Conservation (phyloP, 1,140 invertebrate species). For the Diabrotica virgifera region DNA sequence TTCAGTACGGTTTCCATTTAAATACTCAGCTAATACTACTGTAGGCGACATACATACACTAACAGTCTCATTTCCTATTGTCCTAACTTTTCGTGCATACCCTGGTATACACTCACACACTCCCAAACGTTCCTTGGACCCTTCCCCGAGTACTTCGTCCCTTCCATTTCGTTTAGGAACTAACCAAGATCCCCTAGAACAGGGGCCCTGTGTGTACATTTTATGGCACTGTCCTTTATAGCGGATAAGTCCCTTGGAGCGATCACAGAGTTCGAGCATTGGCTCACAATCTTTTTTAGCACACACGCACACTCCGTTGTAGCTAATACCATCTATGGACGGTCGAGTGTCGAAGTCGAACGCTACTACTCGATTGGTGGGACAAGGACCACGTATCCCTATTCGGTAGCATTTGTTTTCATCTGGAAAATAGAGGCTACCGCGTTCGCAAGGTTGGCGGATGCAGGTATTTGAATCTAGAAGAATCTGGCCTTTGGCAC, state of each 20-base stretch:
- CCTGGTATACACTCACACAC: conserved; percentile 72
- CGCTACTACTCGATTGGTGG: conserved; percentile 64
- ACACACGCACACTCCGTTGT: conserved; percentile 75
- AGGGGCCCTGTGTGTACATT: conserved; percentile 71
- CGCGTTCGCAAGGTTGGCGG: conserved; percentile 66
- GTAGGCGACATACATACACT: conserved; percentile 51
- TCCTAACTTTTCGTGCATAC: conserved; percentile 51
- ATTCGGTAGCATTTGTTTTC: conserved; percentile 72
- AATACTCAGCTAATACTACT: conserved; percentile 55
- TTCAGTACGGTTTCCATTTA: conserved; percentile 48
- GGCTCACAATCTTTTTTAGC: conserved; percentile 43
- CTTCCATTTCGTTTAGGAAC: conserved; percentile 51
- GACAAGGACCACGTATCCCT: conserved; percentile 69
- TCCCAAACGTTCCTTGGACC: conserved; percentile 47
- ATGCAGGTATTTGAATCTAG: conserved; percentile 59
- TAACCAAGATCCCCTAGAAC: conserved; percentile 69
- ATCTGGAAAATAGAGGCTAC: conserved; percentile 69
- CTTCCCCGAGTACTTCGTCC: conserved; percentile 37
- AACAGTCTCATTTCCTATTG: conserved; percentile 25
- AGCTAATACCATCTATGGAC: conserved; percentile 74
- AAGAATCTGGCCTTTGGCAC: conserved; percentile 63
- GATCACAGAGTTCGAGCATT: conserved; percentile 53
- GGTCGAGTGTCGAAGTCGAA: conserved; percentile 74
- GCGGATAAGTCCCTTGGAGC: conserved; percentile 58
- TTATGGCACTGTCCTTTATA: conserved; percentile 66